Evolutionary conservation across 2,888 invertebrate species (phyloP), one percentile per base, ranked within the genome.

Genomic region (Drosophila colorata): DNA sequence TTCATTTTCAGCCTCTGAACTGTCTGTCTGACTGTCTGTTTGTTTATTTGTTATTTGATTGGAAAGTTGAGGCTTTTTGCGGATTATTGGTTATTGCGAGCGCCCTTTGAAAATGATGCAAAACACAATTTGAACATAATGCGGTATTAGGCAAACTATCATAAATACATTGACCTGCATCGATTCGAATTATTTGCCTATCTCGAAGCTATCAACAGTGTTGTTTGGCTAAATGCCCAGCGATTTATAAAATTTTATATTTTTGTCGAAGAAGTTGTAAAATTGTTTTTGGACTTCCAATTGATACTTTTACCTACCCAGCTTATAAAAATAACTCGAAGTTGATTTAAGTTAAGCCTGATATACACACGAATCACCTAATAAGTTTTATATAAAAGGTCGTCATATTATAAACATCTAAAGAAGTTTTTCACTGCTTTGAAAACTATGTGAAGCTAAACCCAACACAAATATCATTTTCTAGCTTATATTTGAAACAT

Each of bases 131-230:
- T 60, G 46, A 51, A 64, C 74, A 70, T 84, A 77, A 81, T 84
- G 79, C 37, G 66, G 40, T 61, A 80, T 81, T 87, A 74, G 84
- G 81, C 74, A 81, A 81, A 87, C 71, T 57, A 53, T 66, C 63
- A 55, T 84, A 78, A 87, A 81, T 78, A 63, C 88, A 78, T 78
- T 81, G 88, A 87, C 82, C 81, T 85, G 82, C 47, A 72, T 77
- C 41, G 31, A 5, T 20, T 31, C 25, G 16, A 58, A 66, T 25
- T 49, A 60, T 44, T 58, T 60, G 20, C 25, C 41, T 33, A n/a
- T 20, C 23, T 31, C n/a, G n/a, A 52, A n/a, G 28, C 28, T 9
- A 16, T 20, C 49, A 38, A 25, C 16, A 51, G 25, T 38, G 23
- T 28, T 51, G 14, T 25, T 28, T 40, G n/a, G 0, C 40, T 40